Base-by-base conservation (phyloP, 1,140 invertebrate species). In the Triops longicaudatus region DNA sequence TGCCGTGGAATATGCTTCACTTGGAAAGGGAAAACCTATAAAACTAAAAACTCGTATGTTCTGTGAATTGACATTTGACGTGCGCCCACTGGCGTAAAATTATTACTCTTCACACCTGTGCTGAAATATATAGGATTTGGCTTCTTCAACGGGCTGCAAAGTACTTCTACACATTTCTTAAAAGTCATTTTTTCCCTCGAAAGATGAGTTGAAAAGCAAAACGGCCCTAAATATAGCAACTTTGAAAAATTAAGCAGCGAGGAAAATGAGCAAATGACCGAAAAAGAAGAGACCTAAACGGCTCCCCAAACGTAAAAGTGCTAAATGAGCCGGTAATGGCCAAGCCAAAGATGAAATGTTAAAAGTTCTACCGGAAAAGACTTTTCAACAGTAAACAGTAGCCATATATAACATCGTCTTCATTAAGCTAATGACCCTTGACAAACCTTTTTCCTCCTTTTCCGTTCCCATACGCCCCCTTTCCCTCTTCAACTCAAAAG, bases 351-450 rank as follows among this genome's bases (percentile, higher is more conserved):
- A 37, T 37, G 31, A 37, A 37, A 37, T 37, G 31, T 37, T 63
- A 22, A 63, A n/a, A 22, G 44, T 14, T 14, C 22, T 22, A 4
- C 50, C 50, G 50, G 50, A 63, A 63, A 63, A 63, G n/a, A 22
- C 50, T 63, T 63, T 63, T 63, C 50, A 63, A 63, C 50, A 6
- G 14, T 22, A 22, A 63, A 22, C 50, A 63, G 50, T 22, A 63
- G 50, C 50, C 50, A 63, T 63, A 63, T 22, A 63, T 63, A 63
- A 63, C 50, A 63, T 63, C 14, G 22, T 63, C 50, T 63, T 63
- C 50, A 63, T 63, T 63, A 63, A 63, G 50, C 50, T 63, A 63
- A 63, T 63, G 50, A 63, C 50, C 22, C 50, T 63, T 63, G 50
- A 63, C 50, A 22, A 63, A 63, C 50, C 50, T 63, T 63, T 63